Conservation (phyloP, 1,140 invertebrate species). For the Euschistus heros region DNA sequence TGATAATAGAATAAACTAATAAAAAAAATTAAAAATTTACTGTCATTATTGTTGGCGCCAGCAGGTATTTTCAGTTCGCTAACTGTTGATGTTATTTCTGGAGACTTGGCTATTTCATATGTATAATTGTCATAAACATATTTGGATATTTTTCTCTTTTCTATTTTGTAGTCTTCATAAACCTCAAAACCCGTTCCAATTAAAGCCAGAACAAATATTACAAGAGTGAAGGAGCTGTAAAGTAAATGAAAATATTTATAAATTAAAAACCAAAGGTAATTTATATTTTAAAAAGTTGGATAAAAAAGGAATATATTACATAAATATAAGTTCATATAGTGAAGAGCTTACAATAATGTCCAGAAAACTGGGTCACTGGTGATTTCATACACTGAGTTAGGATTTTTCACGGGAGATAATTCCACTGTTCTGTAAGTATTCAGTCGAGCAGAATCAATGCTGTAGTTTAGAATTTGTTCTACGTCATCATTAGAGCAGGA, state of each 20-base stretch:
- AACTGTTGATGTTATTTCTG: constrained; percentile 3
- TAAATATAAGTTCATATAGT: too few species aligned
- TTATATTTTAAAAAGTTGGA: too few species aligned
- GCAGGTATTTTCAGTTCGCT: constrained; percentile 11
- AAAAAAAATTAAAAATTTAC: constrained; percentile 12
- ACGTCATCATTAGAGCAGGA: constrained; percentile 53
- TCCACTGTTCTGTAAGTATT: constrained; percentile 32
- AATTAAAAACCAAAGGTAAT: too few species aligned
- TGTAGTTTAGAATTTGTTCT: constrained; percentile 42
- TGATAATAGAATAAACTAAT: neutral
- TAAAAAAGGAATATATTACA: too few species aligned
- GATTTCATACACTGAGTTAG: constrained; percentile 52
- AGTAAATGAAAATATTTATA: too few species aligned
- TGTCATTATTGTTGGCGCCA: constrained; percentile 24
- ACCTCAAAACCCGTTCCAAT: constrained; percentile 27
- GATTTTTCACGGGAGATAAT: constrained; percentile 50
- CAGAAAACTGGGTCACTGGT: constrained; percentile 57
- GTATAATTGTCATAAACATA: constrained; percentile 30
- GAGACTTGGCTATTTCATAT: constrained; percentile 28
- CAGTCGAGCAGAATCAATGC: constrained; percentile 37
- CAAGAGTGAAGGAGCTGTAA: constrained; percentile 27
- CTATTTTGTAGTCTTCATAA: constrained; percentile 23
- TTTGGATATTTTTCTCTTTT: constrained; percentile 23
- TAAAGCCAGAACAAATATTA: constrained; percentile 22
- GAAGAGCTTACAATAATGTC: constrained; percentile 50